phyloP scores from a whole-genome alignment of 2,797 vertebrate genomes.

The Apodemus agrarius region DNA sequence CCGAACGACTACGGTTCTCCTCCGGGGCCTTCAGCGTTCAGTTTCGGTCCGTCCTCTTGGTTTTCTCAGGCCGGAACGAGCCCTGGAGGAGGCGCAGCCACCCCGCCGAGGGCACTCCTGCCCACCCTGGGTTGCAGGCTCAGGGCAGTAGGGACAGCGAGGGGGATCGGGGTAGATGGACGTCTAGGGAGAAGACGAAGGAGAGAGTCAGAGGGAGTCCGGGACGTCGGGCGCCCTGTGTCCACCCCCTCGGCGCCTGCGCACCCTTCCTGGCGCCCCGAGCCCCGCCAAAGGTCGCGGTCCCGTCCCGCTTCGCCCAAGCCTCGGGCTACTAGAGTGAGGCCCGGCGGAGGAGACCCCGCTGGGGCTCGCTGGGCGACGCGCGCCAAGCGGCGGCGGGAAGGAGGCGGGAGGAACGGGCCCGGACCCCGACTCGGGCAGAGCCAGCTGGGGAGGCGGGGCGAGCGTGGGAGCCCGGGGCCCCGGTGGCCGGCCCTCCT shows the following conservation, averaged over 20 bases:
- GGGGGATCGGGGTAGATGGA: background rate
- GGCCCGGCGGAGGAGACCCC: background rate
- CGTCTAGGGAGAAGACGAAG: background rate
- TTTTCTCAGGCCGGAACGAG: background rate
- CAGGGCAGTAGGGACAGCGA: background rate
- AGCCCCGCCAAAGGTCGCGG: background rate
- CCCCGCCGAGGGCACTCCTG: background rate
- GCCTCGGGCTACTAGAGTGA: background rate
- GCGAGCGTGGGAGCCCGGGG: constrained; percentile 11
- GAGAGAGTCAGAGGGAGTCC: background rate
- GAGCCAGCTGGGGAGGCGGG: constrained; percentile 71
- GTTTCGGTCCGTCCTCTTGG: background rate
- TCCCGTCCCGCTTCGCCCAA: background rate
- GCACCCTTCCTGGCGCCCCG: background rate
- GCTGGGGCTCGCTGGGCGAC: background rate
- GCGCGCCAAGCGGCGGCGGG: constrained; percentile 70
- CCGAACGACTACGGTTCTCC: background rate
- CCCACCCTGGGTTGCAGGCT: background rate
- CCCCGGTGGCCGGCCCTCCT: constrained; percentile 3
- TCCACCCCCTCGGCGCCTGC: background rate
- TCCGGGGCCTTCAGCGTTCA: background rate
- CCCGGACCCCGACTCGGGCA: background rate
- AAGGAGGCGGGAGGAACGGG: constrained; percentile 7
- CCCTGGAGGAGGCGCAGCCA: background rate
- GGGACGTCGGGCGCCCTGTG: background rate